Percentiles rank a stretch among this genome's conserved stretches.
Conservation (phyloP, 1,140 invertebrate species). For the Drosophila rhopaloa region DNA sequence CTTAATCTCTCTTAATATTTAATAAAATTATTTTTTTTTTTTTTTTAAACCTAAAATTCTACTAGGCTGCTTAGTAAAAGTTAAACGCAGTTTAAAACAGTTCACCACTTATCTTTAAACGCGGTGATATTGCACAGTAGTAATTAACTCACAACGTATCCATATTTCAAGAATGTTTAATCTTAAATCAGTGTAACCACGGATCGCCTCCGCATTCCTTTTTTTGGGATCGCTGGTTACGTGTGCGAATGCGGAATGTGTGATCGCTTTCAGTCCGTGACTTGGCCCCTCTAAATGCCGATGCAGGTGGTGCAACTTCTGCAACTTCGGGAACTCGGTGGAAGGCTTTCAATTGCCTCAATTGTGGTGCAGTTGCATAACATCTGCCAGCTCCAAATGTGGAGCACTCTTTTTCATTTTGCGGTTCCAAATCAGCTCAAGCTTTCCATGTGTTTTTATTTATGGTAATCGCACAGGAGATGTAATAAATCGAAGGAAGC, state of each 20-base stretch:
- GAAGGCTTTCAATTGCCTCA: conserved; percentile 47
- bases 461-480: conserved; percentile 25
- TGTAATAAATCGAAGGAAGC: not conserved
- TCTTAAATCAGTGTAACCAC: conserved; percentile 6
- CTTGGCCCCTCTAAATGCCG: conserved; percentile 39
- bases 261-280: conserved; percentile 43
- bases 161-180: conserved; percentile 26
- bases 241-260: conserved; percentile 61
- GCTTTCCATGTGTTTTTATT: conserved; percentile 30
- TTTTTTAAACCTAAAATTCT: no score
- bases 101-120: not conserved
- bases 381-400: conserved; percentile 43
- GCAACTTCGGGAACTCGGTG: conserved; percentile 15
- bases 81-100: no score
- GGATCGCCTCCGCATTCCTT: conserved; percentile 41
- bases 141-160: not conserved
- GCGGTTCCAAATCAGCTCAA: conserved; percentile 30
- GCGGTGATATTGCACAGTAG: not conserved
- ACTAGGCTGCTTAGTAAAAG: no score
- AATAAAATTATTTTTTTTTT: no score
- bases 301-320: conserved; percentile 27
- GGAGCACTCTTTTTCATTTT: conserved; percentile 43
- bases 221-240: conserved; percentile 18
- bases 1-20: no score
- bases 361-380: conserved; percentile 58